Conservation (phyloP, 2,797 vertebrate species). For the Halcyon leucocephala region DNA sequence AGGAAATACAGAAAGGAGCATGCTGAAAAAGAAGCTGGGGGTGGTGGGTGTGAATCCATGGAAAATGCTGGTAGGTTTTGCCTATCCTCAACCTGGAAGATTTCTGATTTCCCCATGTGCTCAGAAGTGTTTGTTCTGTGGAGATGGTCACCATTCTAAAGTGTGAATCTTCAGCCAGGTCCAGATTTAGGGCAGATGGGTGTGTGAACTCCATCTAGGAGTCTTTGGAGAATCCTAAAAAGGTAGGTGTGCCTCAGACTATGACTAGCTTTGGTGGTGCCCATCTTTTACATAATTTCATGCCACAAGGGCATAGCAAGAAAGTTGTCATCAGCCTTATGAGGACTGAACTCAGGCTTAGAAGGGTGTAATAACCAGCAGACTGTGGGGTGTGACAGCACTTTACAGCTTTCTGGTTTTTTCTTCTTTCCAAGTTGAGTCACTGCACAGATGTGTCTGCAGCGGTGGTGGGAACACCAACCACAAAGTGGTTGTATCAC, state of each 20-base stretch:
- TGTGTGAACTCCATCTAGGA: not conserved
- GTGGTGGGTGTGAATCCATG: not conserved
- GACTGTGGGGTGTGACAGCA: not conserved
- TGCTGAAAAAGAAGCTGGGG: not conserved
- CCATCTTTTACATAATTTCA: conserved; percentile 15
- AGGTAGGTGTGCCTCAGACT: not conserved
- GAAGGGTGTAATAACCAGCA: not conserved
- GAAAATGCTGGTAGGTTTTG: not conserved
- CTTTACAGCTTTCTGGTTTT: not conserved
- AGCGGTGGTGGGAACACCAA: not conserved
- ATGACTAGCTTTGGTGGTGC: not conserved
- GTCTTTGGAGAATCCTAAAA: not conserved
- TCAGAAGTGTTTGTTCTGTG: not conserved
- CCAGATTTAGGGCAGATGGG: not conserved
- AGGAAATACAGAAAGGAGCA: not conserved
- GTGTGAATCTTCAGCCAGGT: not conserved
- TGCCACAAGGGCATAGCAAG: not conserved
- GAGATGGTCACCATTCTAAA: not conserved
- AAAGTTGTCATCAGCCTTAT: not conserved
- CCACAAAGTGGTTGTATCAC: not conserved
- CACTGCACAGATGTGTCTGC: not conserved
- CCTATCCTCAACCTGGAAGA: not conserved
- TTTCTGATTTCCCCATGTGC: not conserved
- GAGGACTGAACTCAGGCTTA: not conserved
- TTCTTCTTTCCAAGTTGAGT: not conserved